Evolutionary conservation across 2,113 vertebrate species (phyloP), one percentile per base, ranked within the genome.

Genomic region (Calonectris borealis): DNA sequence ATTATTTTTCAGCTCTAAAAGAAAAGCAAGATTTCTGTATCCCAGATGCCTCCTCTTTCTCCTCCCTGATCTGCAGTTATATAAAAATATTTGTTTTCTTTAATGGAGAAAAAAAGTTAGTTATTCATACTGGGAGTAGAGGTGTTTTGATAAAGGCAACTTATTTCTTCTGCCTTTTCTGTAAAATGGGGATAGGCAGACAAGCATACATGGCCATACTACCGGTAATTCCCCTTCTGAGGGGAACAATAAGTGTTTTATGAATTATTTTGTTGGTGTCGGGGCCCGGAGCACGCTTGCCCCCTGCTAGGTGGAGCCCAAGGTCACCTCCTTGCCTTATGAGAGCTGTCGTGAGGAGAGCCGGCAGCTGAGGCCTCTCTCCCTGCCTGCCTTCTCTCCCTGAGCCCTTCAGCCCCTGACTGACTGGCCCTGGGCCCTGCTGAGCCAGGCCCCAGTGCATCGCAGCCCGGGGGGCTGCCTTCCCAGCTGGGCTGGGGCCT

Each of bases 361-460:
- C 3, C 1, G 4, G 22, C 29, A 36, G 44, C 44, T 54, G 36
- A 34, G 27, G 13, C 5, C 10, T 19, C 24, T 6, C 9, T 73
- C 15, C 6, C 8, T 83, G 27, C 27, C 14, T 57, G 40, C 22
- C 38, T 40, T 38, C 38, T 40, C 38, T 40, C 38, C 11, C 38
- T 40, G 38, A 9, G 40, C 42, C 19, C 12, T 21, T 75, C 25
- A 70, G 55, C 11, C 17, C 34, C 19, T 32, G n/a, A 3, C 19
- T 32, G n/a, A 3, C n/a, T 34, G 17, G 8, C 26, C 18, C 38
- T 11, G 5, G 6, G 25, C 7, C 11, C 26, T 55, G 25, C 29
- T 49, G 10, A 16, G 25, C 22, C 10, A 5, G 17, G 19, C 7
- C 19, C 1, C 2, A 75, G 13, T 4, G 10, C 7, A 16, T 20